These are phyloP conservation scores for Salvator merianae DNA, from an alignment of 2,113 vertebrate genomes.

Conservation along the genomic window DNA sequence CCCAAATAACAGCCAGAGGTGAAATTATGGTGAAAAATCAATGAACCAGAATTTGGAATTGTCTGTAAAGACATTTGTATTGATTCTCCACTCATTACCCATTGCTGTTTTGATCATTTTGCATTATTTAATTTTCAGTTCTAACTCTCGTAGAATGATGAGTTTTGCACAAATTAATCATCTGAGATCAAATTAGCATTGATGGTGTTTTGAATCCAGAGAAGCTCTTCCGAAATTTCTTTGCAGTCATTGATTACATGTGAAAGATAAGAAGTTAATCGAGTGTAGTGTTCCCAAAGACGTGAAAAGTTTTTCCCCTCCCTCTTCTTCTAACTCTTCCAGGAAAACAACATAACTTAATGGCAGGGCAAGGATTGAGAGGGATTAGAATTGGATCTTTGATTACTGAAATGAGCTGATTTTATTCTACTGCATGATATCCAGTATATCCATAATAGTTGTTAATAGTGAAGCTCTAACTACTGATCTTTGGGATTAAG, in stretches of 20 bases:
- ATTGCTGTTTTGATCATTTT: conserved; percentile 69
- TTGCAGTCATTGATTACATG: conserved; percentile 36
- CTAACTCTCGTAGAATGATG: conserved; percentile 63
- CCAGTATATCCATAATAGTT: not conserved
- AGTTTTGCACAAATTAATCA: conserved; percentile 72
- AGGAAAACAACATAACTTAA: no score
- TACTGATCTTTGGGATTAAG: no score
- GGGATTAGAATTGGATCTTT: conserved; percentile 10
- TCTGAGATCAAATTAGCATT: conserved; percentile 69
- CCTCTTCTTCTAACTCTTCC: not conserved
- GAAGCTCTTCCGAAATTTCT: not conserved
- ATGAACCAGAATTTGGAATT: conserved; percentile 59
- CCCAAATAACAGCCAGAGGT: conserved; percentile 39
- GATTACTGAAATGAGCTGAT: not conserved
- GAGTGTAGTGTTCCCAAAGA: not conserved
- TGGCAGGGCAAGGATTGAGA: not conserved
- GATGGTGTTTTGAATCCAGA: conserved; percentile 51
- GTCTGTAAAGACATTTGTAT: conserved; percentile 68
- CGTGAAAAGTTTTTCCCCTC: not conserved
- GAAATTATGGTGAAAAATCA: conserved; percentile 53
- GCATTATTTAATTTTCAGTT: conserved; percentile 62
- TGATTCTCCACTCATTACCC: conserved; percentile 54
- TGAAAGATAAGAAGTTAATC: conserved; percentile 34
- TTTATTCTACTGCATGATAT: not conserved
- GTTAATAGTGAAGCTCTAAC: not conserved